phyloP scores from a whole-genome alignment of 2,888 invertebrate species.

The Drosophila macrothrix region DNA sequence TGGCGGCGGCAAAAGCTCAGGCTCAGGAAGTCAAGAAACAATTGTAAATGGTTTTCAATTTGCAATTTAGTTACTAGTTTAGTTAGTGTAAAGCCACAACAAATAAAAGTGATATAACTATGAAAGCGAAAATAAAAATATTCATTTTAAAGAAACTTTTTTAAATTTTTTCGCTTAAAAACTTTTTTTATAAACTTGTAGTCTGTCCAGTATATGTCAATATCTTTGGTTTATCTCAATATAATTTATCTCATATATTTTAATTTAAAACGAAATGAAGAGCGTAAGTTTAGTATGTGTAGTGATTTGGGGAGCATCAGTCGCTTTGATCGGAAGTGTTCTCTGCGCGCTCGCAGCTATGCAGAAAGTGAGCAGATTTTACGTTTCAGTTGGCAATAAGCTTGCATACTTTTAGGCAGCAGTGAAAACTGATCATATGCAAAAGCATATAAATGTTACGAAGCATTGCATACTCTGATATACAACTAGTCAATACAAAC shows the following conservation, averaged over 20 bases:
- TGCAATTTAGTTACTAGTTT: slow-evolving; percentile 5
- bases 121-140: slow-evolving; percentile 2
- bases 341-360: background rate
- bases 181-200: background rate
- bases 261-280: background rate
- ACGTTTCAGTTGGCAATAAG: accelerated
- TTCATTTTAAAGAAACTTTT: background rate
- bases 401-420: slow-evolving; percentile 29
- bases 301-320: background rate
- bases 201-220: background rate
- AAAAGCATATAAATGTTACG: accelerated
- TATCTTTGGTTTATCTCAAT: background rate
- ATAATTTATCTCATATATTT: background rate
- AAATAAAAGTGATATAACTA: slow-evolving; percentile 57
- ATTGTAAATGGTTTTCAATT: slow-evolving; percentile 28
- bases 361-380: background rate
- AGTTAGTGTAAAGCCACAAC: slow-evolving; percentile 19
- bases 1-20: slow-evolving; percentile 17
- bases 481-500: background rate
- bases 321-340: background rate
- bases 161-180: background rate
- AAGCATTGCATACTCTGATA: slow-evolving; percentile 26
- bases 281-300: background rate
- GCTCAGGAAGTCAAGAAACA: slow-evolving; percentile 51
- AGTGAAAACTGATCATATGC: accelerated